Evolutionary conservation across 2,113 vertebrate species (phyloP).

Genomic region (Calyptomena viridis): DNA sequence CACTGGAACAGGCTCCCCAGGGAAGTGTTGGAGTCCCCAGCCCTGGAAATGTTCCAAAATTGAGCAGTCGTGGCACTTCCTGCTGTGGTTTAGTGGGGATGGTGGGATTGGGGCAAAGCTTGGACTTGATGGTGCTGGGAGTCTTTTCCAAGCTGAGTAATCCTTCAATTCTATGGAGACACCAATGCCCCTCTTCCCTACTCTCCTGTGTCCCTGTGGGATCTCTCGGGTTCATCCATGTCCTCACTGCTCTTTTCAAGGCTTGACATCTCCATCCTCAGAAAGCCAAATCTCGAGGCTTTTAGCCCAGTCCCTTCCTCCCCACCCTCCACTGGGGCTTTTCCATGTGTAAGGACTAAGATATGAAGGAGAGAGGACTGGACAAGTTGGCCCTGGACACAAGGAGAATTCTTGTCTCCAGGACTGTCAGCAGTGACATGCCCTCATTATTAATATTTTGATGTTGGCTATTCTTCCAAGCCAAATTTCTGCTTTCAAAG

Average conservation of each 20-base stretch:
- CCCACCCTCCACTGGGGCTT: neutral
- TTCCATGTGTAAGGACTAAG: neutral
- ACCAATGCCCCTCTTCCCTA: neutral
- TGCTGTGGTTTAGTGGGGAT: neutral
- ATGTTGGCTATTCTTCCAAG: neutral
- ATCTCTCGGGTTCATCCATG: neutral
- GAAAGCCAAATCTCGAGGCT: neutral
- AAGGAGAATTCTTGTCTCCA: neutral
- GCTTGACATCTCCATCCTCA: neutral
- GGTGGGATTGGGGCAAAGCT: neutral
- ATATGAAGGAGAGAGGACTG: neutral
- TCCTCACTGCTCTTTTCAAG: neutral
- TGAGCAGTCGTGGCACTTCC: neutral
- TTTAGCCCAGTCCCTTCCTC: neutral
- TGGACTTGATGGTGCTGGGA: neutral
- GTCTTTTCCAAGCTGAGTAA: neutral
- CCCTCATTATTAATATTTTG: conserved; percentile 2
- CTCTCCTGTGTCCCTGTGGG: neutral
- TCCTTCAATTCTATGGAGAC: neutral
- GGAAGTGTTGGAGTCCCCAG: neutral
- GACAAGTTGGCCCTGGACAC: neutral
- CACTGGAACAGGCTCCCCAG: neutral
- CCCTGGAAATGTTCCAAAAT: neutral
- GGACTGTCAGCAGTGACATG: neutral
- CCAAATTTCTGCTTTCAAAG: neutral